Conservation (phyloP, 2,113 vertebrate genomes). For the Lichenostomus cassidix region DNA sequence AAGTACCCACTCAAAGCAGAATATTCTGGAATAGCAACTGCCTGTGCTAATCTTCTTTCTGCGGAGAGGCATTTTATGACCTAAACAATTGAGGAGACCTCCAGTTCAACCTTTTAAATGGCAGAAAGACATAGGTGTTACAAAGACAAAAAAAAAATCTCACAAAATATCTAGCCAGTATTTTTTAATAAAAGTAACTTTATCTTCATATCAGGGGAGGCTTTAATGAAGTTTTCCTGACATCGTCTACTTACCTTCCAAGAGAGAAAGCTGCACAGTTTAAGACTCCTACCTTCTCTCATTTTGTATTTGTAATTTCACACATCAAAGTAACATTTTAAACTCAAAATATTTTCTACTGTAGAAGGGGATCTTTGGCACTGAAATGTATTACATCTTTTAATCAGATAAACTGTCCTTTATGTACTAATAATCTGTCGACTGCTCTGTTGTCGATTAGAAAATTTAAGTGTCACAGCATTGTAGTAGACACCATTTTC, state of each 20-base stretch:
- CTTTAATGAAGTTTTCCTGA: background rate
- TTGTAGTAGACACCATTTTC: background rate
- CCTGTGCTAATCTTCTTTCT: conserved; percentile 44
- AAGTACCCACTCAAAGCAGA: conserved; percentile 45
- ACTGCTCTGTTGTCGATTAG: background rate
- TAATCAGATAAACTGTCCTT: background rate
- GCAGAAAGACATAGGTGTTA: background rate
- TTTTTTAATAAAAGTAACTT: background rate
- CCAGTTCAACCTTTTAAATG: conserved; percentile 33
- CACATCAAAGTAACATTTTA: background rate
- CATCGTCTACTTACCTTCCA: background rate
- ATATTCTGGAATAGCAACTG: conserved; percentile 61
- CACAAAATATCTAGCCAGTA: background rate
- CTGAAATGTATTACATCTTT: background rate
- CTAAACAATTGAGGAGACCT: conserved; percentile 5
- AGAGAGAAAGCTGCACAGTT: background rate
- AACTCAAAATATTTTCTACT: background rate
- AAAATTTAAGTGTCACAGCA: background rate
- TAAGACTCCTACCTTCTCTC: background rate
- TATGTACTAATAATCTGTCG: background rate
- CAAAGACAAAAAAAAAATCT: background rate
- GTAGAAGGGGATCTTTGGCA: background rate
- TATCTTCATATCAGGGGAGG: background rate
- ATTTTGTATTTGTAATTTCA: conserved; percentile 11
- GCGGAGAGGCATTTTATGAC: conserved; percentile 18